These are phyloP conservation scores for Epiperipatus broadwayi DNA, from an alignment of 2,888 invertebrate genomes.

Conservation along the genomic window DNA sequence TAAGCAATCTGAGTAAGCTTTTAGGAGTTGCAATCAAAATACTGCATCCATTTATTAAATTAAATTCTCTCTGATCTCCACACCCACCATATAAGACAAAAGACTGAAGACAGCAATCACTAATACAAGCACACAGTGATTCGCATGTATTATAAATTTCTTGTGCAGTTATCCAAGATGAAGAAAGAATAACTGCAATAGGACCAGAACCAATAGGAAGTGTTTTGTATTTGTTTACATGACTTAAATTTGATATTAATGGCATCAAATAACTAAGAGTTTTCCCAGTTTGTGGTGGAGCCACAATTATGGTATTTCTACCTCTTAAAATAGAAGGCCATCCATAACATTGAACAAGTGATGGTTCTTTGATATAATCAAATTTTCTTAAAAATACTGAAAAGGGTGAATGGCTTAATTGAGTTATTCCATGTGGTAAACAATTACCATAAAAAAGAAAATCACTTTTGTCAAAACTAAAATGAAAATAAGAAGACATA, in stretches of 20 bases:
- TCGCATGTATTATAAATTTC: constrained; percentile 20
- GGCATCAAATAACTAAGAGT: constrained; percentile 49
- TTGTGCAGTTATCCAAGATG: constrained; percentile 36
- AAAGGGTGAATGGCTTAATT: too few species aligned
- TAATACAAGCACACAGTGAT: constrained; percentile 17
- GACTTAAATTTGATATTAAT: constrained; percentile 40
- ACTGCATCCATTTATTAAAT: constrained; percentile 44
- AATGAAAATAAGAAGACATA: too few species aligned
- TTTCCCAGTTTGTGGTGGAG: constrained; percentile 42
- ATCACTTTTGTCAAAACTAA: too few species aligned
- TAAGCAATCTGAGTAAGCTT: constrained; percentile 34
- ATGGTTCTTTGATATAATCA: constrained; percentile 31
- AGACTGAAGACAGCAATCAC: constrained; percentile 17
- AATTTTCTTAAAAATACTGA: too few species aligned
- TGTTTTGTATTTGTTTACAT: constrained; percentile 26
- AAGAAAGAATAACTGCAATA: constrained; percentile 43
- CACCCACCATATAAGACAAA: constrained; percentile 24
- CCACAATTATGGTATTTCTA: constrained; percentile 43
- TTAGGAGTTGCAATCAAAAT: constrained; percentile 49
- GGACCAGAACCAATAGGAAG: constrained; percentile 35
- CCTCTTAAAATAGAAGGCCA: constrained; percentile 49
- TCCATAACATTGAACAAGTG: constrained; percentile 43
- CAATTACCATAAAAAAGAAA: too few species aligned
- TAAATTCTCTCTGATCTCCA: constrained; percentile 23
- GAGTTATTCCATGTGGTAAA: too few species aligned